Conservation (phyloP, 2,797 vertebrate genomes). For the Lagodon rhomboides region DNA sequence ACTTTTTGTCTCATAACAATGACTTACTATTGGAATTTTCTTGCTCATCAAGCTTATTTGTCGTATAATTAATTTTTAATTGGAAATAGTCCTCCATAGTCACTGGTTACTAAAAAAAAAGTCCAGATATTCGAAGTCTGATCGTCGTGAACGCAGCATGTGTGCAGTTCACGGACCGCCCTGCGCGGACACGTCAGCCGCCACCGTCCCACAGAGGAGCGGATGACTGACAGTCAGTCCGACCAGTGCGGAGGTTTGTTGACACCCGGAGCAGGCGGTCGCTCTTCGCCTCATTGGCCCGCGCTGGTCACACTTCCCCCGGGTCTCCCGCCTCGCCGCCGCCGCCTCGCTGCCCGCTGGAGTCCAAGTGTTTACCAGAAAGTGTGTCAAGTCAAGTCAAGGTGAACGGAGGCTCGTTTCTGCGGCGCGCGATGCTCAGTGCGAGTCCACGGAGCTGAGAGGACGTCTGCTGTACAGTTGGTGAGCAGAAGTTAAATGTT, state of each 20-base stretch:
- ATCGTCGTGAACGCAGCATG: slow-evolving; percentile 30
- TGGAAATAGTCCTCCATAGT: too few relatives aligned
- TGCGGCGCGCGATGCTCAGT: slow-evolving; percentile 27
- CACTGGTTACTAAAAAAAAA: neutral
- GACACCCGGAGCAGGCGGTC: neutral
- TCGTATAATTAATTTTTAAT: too few relatives aligned
- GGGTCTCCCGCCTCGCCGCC: neutral
- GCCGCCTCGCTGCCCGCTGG: neutral
- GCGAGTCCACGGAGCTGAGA: slow-evolving; percentile 5
- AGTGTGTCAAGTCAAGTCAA: slow-evolving; percentile 36
- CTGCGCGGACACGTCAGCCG: slow-evolving; percentile 36
- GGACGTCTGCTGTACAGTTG: slow-evolving; percentile 1
- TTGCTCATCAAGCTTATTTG: too few relatives aligned
- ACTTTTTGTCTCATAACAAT: too few relatives aligned
- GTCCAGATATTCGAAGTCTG: neutral
- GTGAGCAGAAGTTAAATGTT: slow-evolving; percentile 47
- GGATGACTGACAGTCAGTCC: slow-evolving; percentile 23
- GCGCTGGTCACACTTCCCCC: neutral
- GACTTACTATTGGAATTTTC: too few relatives aligned
- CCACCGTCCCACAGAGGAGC: neutral
- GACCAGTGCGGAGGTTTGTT: slow-evolving; percentile 41
- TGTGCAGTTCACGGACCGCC: slow-evolving; percentile 47
- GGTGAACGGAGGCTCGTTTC: slow-evolving; percentile 31
- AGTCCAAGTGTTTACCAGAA: slow-evolving; percentile 24
- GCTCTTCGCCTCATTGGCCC: slow-evolving; percentile 48